Evolutionary conservation across 2,797 vertebrate genomes (phyloP), one percentile per base, ranked within the genome.

Genomic region (Phalloptychus januarius): DNA sequence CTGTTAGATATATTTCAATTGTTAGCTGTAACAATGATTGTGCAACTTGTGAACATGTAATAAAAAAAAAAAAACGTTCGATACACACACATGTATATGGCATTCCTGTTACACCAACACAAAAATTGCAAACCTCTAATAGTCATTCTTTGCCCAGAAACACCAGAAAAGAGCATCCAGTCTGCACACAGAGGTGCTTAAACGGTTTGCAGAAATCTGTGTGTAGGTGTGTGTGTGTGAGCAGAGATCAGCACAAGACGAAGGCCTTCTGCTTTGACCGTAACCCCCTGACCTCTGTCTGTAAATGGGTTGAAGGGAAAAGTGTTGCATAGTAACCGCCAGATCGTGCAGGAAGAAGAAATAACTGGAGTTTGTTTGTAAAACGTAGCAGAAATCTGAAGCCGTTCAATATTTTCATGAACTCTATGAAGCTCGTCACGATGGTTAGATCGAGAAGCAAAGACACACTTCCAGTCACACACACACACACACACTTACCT

Each of bases 301-400:
- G n/a, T n/a, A 69, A 42, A 38, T 25, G 65, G 65, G 38, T n/a
- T 69, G 65, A 42, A 69, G 23, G 23, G 65, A 69, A 42, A 69
- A 69, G 65, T 42, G 65, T 40, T 42, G 65, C 36, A 69, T 36
- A 40, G 65, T 36, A 69, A 69, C 65, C 2, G 65, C 23, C 25
- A n/a, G 65, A 25, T 40, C 10, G 6, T 25, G 65, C 65, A 69
- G 63, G 25, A 28, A 70, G 25, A 16, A 42, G 38, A 70, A 70
- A 70, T 12, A 28, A n/a, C 23, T 42, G 38, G 38, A 69, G n/a
- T n/a, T 44, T 70, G 23, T 28, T 44, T 67, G 20, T 6, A n/a
- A 69, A 69, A 40, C 6, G 63, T 5, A 7, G 38, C 5, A 23
- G 36, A 67, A 42, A 69, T 7, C 11, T 42, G 11, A n/a, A 44